Evolutionary conservation across 1,140 invertebrate species (phyloP), one percentile per base, ranked within the genome.

Genomic region (Drepana arcuata): DNA sequence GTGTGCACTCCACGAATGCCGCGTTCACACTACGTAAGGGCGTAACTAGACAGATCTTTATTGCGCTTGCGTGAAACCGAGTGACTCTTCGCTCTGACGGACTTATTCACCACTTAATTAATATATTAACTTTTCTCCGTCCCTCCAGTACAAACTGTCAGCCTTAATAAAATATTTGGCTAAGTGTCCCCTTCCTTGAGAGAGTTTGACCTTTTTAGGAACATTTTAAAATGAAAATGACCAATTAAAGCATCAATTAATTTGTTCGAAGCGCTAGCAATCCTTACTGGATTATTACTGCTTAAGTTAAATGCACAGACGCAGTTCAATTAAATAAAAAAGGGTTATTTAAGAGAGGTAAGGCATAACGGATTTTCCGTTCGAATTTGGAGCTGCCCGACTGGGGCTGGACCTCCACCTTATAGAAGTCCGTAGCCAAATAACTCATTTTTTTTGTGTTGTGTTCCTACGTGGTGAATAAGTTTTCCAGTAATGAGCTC

Each of bases 61-160:
- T 21, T 68, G 71, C 77, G 77, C 77, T 41, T 81, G 77, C 77
- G 73, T 67, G 45, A 41, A 67, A 56, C 58, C 33, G 58, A 74
- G 68, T 77, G 68, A 78, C 66, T 79, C 74, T 75, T 75, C 58
- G 55, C 50, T 62, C 57, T 63, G 58, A 63, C 62, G 60, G 66
- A 74, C 69, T 78, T 75, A 73, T 75, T 77, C 64, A 63, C 53
- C 50, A 77, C 66, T 81, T 81, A 81, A 78, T 81, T 81, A 81
- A 81, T 81, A 78, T 78, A 78, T 81, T 73, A 81, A 81, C 73
- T 81, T 81, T 75, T 74, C 70, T 52, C 41, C 41, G 50, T 58
- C 56, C 60, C 60, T 59, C 55, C 45, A 52, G 51, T 68, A 72
- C 73, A 63, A 78, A 70, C 60, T 49, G 62, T 64, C 57, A 56